phyloP scores from a whole-genome alignment of 2,888 invertebrate species.

The Parthenolecanium corni region DNA sequence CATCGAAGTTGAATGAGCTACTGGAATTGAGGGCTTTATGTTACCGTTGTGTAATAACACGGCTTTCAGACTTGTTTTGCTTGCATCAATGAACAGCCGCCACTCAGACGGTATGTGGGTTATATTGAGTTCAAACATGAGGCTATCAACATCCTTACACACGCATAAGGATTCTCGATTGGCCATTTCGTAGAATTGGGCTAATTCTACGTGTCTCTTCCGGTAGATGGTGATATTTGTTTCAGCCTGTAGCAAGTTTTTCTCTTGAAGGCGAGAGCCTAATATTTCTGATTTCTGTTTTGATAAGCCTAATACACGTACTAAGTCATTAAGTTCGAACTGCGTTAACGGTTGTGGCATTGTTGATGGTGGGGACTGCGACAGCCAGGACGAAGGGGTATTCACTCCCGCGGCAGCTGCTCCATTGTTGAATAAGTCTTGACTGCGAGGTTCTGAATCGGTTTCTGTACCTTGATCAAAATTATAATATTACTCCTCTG shows the following conservation, averaged over 20 bases:
- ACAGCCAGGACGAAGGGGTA: too few relatives aligned
- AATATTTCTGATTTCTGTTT: constrained; percentile 18
- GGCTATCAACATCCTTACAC: constrained; percentile 11
- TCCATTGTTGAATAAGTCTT: too few relatives aligned
- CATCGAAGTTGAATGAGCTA: background rate
- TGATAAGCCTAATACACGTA: background rate
- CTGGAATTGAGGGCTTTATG: constrained; percentile 31
- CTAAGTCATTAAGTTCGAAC: constrained; percentile 24
- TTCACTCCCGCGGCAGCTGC: too few relatives aligned
- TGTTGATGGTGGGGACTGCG: too few relatives aligned
- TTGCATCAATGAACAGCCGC: constrained; percentile 35
- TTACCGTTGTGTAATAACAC: constrained; percentile 18
- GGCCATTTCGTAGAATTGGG: too few relatives aligned
- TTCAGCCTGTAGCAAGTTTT: constrained; percentile 10
- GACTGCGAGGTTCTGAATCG: too few relatives aligned
- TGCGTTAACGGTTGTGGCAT: too few relatives aligned
- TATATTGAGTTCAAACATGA: constrained; percentile 1
- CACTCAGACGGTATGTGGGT: constrained; percentile 32
- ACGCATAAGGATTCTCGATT: too few relatives aligned
- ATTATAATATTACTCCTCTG: too few relatives aligned
- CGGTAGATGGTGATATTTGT: constrained; percentile 2
- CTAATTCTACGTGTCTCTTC: constrained; percentile 28
- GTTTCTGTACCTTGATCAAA: too few relatives aligned
- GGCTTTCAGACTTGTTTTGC: constrained; percentile 30
- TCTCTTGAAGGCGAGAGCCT: constrained; percentile 7